Base-by-base conservation (phyloP, 2,888 invertebrate genomes). In the Rosalia funebris region DNA sequence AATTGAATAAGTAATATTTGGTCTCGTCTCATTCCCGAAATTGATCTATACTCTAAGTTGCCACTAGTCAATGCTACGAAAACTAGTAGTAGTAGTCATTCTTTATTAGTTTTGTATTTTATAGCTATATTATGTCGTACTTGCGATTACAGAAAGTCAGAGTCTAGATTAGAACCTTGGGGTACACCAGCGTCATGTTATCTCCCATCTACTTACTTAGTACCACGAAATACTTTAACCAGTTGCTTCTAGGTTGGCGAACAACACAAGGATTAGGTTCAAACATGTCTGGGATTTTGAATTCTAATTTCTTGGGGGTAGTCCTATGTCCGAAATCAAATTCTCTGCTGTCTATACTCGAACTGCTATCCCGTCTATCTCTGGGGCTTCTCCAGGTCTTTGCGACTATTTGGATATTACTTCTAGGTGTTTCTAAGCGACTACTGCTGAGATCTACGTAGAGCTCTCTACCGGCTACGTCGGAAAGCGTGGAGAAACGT, bases 381-480 rank as follows among this genome's bases (percentile, higher is more conserved):
- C 37, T 14, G 19, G 1, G 12, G 32, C 14, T 5, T 5, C 19
- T 5, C 37, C 16, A 55, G 37, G 1, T 31, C 25, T 16, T 20
- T 2, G 44, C 11, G 19, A 46, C 37, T 47, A 32, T 2, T 12
- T 10, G 10, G 12, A 10, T n/a, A 2, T 36, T 9, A 1, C 16
- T 17, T n/a, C 31, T 11, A 1, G 17, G 17, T 17, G 9, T 3
- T 4, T 34, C 31, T 36, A 61, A 1, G 10, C 53, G 20, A 20
- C 61, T 54, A 20, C 44, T 32, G 44, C 54, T 61, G 7, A 61
- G 46, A 25, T 61, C 47, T 14, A 61, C 61, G 53, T 54, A 57
- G 25, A 57, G 44, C 37, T 53, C 44, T 7, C 44, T 61, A 3
- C 53, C 31, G 12, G 19, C 14, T 0, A 31, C 5, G 9, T 15